phyloP scores from a whole-genome alignment of 2,888 invertebrate genomes.

The Drosophila nr. perissopoda region DNA sequence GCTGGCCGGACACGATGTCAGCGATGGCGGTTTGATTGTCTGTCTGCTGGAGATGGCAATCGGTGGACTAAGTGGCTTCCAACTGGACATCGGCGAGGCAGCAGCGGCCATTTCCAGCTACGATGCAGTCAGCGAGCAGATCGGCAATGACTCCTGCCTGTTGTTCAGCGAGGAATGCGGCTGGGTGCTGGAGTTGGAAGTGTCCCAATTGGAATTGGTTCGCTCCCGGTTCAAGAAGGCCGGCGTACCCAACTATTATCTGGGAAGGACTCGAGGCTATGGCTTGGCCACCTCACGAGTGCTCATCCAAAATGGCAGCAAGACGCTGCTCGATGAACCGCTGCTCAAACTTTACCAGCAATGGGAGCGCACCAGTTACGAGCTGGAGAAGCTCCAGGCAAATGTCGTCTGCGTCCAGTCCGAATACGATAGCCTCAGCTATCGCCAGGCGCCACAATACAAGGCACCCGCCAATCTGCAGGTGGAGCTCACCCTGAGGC shows the following conservation, averaged over 20 bases:
- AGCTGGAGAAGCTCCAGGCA: conserved; percentile 93
- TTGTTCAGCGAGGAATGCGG: conserved; percentile 95
- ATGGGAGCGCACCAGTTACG: conserved; percentile 98
- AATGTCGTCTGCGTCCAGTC: conserved; percentile 91
- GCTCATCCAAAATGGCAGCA: conserved; percentile 55
- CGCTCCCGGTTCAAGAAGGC: conserved; percentile 87
- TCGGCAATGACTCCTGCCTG: conserved; percentile 87
- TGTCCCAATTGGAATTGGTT: conserved; percentile 86
- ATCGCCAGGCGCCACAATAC: conserved; percentile 90
- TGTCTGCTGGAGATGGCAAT: conserved; percentile 98
- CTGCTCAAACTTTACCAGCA: conserved; percentile 90
- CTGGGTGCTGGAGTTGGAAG: conserved; percentile 91
- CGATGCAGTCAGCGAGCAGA: conserved; percentile 60
- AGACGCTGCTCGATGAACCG: conserved; percentile 86
- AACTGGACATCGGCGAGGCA: conserved; percentile 87
- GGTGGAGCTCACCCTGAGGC: conserved; percentile 84
- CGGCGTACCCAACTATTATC: conserved; percentile 88
- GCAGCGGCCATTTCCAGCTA: conserved; percentile 57
- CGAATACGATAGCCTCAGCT: conserved; percentile 90
- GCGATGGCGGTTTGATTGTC: conserved; percentile 97
- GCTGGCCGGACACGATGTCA: conserved; percentile 96
- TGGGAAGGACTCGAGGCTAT: conserved; percentile 89
- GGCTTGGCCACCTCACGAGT: conserved; percentile 87
- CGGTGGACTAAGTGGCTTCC: conserved; percentile 93
- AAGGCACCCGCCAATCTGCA: conserved; percentile 87